Percentiles rank a stretch among this genome's conserved stretches.
These are phyloP conservation scores for Orchestes rusci DNA, from an alignment of 2,888 invertebrate species.

Conservation along the genomic window DNA sequence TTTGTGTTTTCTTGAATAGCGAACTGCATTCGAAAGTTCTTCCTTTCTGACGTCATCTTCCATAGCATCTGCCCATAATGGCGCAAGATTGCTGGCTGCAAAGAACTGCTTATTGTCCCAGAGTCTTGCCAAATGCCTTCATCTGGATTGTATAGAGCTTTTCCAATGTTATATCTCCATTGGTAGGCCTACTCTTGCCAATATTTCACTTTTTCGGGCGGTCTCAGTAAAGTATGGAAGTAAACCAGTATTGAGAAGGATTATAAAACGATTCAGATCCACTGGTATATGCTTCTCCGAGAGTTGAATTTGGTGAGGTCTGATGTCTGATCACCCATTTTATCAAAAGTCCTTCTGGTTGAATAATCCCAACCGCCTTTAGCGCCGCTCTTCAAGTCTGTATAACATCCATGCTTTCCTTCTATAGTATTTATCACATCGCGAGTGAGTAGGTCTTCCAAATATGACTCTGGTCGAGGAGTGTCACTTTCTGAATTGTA, in stretches of 20 bases:
- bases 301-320: constrained; percentile 59
- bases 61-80: constrained; percentile 58
- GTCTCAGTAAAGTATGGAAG: constrained; percentile 50
- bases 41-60: constrained; percentile 25
- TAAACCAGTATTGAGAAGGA: constrained; percentile 57
- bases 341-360: constrained; percentile 64
- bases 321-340: constrained; percentile 41
- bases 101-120: constrained; percentile 59
- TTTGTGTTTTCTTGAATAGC: constrained; percentile 47
- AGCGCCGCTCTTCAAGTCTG: constrained; percentile 50
- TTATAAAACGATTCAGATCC: constrained; percentile 70
- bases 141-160: constrained; percentile 69
- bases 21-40: constrained; percentile 45
- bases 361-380: constrained; percentile 90
- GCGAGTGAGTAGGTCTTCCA: constrained; percentile 55
- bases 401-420: constrained; percentile 48
- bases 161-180: constrained; percentile 57
- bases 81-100: constrained; percentile 63
- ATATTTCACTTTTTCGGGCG: constrained; percentile 45
- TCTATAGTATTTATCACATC: constrained; percentile 24
- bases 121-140: constrained; percentile 69
- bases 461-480: constrained; percentile 68
- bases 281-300: constrained; percentile 66
- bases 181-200: constrained; percentile 42
- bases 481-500: constrained; percentile 58